A percentile compares a stretch with the other conserved stretches of the same genome.
phyloP scores from a whole-genome alignment of 2,888 invertebrate species.

The Dryocosmus kuriphilus region DNA sequence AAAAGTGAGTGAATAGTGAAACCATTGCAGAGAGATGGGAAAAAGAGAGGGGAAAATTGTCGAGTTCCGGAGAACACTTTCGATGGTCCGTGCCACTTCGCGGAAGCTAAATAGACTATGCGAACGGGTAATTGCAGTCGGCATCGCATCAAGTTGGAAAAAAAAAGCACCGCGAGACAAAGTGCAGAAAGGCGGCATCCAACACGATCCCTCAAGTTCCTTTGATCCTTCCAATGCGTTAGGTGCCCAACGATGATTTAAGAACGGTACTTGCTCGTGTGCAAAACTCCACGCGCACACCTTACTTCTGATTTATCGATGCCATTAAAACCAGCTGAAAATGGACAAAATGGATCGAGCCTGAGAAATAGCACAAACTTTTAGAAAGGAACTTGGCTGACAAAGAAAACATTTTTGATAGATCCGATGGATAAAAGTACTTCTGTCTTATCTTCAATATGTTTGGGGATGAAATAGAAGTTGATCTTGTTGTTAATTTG shows the following conservation, averaged over 20 bases:
- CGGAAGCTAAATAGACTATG: conserved; percentile 71
- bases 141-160: conserved; percentile 59
- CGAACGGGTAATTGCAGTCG: conserved; percentile 72
- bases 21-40: background rate
- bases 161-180: conserved; percentile 59
- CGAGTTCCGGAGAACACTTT: conserved; percentile 63
- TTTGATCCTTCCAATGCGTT: conserved; percentile 70
- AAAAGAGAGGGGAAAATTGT: conserved; percentile 26
- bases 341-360: background rate
- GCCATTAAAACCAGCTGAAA: conserved; percentile 8
- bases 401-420: background rate
- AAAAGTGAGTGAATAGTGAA: background rate
- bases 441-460: background rate
- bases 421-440: background rate
- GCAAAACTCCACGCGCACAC: conserved; percentile 7
- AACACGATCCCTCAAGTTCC: conserved; percentile 62
- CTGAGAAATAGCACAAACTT: background rate
- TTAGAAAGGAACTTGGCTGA: background rate
- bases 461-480: background rate
- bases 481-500: background rate
- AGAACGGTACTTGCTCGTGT: conserved; percentile 18
- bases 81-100: conserved; percentile 70
- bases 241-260: conserved; percentile 37
- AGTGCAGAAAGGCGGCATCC: conserved; percentile 55
- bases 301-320: conserved; percentile 33